These are phyloP conservation scores for Carcharodon carcharias DNA, from an alignment of 2,797 vertebrate genomes.

Conservation along the genomic window DNA sequence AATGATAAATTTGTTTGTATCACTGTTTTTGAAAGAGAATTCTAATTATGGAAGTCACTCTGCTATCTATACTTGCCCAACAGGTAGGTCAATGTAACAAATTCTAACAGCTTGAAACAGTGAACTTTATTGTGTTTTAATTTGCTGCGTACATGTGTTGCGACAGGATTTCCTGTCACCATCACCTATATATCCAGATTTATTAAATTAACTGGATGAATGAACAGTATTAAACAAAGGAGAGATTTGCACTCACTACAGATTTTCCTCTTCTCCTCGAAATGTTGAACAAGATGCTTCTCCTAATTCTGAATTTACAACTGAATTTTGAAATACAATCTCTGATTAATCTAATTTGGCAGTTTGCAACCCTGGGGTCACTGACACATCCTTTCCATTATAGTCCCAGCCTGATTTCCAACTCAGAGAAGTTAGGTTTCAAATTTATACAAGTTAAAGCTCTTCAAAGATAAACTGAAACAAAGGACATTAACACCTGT, in stretches of 20 bases:
- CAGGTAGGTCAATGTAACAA: neutral
- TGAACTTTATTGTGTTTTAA: neutral
- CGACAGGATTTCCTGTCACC: neutral
- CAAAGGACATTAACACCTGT: neutral
- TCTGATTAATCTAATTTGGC: neutral
- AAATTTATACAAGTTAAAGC: neutral
- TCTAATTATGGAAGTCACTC: neutral
- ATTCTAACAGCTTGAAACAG: neutral
- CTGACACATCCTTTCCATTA: neutral
- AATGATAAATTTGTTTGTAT: neutral
- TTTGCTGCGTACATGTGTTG: neutral
- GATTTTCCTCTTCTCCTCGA: neutral
- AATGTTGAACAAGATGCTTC: neutral
- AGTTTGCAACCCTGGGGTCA: neutral
- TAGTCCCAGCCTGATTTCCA: neutral
- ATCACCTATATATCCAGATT: neutral
- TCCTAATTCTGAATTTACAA: neutral
- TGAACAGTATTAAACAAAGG: neutral
- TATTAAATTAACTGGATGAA: neutral
- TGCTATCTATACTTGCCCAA: neutral
- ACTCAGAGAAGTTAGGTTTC: neutral
- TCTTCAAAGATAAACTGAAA: neutral
- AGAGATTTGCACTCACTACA: neutral
- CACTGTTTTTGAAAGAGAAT: neutral
- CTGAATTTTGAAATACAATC: neutral